A percentile compares a stretch with the other conserved stretches of the same genome.
Evolutionary conservation across 2,797 vertebrate genomes (phyloP).

Genomic region (Malacoctenus gilli): DNA sequence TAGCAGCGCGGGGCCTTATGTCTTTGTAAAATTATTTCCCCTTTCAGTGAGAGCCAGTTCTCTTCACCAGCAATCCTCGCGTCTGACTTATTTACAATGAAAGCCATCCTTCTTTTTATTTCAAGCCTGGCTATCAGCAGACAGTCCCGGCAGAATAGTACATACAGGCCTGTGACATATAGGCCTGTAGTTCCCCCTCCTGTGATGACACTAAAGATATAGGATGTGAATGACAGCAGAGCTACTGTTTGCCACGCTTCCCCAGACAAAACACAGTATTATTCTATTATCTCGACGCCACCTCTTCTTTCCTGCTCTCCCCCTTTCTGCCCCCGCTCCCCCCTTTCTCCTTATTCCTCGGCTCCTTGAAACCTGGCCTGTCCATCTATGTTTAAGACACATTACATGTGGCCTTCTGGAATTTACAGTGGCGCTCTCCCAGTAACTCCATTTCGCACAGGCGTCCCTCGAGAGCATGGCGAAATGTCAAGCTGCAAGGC

Average conservation of each 20-base stretch:
- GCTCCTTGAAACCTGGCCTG: constrained; percentile 87
- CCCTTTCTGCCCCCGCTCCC: background rate
- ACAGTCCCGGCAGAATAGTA: constrained; percentile 89
- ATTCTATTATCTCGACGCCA: constrained; percentile 92
- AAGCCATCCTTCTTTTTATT: constrained; percentile 77
- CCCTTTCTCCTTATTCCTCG: constrained; percentile 52
- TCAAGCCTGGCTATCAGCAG: constrained; percentile 86
- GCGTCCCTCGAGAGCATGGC: constrained; percentile 91
- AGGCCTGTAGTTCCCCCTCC: constrained; percentile 90
- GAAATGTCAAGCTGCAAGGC: constrained; percentile 96
- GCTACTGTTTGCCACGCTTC: constrained; percentile 90
- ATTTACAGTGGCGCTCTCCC: constrained; percentile 98
- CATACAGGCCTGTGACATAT: constrained; percentile 96
- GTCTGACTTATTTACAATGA: constrained; percentile 77
- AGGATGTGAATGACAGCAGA: constrained; percentile 94
- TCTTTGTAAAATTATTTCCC: constrained; percentile 70
- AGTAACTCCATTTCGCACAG: constrained; percentile 97
- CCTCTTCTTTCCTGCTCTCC: constrained; percentile 48
- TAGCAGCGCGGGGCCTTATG: constrained; percentile 49
- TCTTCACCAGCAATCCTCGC: constrained; percentile 45
- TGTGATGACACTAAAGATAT: constrained; percentile 99
- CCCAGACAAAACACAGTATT: constrained; percentile 97
- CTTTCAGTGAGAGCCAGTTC: constrained; percentile 58
- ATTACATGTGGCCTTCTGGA: constrained; percentile 98
- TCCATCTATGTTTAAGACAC: constrained; percentile 99